phyloP scores from a whole-genome alignment of 2,888 invertebrate species.

The Bellardia bayeri region DNA sequence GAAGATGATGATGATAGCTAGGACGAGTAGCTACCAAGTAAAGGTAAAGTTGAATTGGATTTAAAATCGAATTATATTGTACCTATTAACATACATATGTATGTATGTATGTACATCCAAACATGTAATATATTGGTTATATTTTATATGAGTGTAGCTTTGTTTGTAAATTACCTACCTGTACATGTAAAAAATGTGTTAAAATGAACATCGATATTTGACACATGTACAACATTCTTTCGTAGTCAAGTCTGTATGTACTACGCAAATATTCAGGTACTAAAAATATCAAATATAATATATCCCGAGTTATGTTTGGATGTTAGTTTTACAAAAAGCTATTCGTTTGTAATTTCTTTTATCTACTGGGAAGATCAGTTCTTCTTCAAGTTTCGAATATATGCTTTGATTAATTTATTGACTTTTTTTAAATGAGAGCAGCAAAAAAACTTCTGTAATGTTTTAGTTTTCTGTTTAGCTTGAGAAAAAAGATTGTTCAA shows the following conservation, averaged over 20 bases:
- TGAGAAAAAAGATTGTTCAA: too few relatives aligned
- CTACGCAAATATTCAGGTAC: neutral
- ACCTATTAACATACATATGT: neutral
- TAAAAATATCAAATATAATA: neutral
- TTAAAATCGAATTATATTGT: constrained; percentile 45
- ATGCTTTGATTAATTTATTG: too few relatives aligned
- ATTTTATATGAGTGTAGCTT: neutral
- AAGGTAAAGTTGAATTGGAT: constrained; percentile 53
- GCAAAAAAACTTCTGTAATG: too few relatives aligned
- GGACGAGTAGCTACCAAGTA: constrained; percentile 16
- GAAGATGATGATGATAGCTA: constrained; percentile 44
- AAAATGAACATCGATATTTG: neutral
- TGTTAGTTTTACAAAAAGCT: too few relatives aligned
- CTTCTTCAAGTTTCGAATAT: too few relatives aligned
- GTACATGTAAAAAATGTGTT: neutral
- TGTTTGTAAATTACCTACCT: neutral
- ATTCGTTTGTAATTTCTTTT: too few relatives aligned
- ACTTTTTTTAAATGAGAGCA: too few relatives aligned
- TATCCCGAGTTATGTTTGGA: neutral
- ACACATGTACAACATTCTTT: neutral
- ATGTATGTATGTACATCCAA: neutral
- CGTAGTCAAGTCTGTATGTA: too few relatives aligned
- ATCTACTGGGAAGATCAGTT: too few relatives aligned
- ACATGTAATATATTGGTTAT: neutral
- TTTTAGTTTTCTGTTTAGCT: too few relatives aligned